Evolutionary conservation across 2,888 invertebrate genomes (phyloP), one percentile per base, ranked within the genome.

Genomic region (Brenthis ino): DNA sequence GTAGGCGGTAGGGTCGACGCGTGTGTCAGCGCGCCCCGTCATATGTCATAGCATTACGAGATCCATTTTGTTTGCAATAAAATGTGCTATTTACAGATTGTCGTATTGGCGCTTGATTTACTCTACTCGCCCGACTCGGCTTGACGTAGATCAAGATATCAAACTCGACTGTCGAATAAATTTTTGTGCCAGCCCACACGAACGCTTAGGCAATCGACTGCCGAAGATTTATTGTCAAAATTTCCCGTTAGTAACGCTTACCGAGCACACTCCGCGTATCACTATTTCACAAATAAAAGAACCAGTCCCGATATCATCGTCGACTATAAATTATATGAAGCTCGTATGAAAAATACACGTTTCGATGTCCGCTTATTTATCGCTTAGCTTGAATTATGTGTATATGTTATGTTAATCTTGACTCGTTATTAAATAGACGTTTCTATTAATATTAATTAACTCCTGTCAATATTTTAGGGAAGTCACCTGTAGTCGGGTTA

Each of bases 271-370:
- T 90, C 89, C 86, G 85, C 90, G 90, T 90, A 91, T 92, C 91
- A 91, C 92, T 92, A 91, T 91, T 91, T 88, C 87, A 91, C 89
- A 91, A 92, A 93, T 92, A 92, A 92, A 91, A 92, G 91, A 92
- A 92, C 93, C 90, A 87, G 91, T 91, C 87, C 85, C 88, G 92
- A 92, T 92, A 92, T 87, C 90, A 91, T 91, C 92, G 88, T 87
- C 87, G 87, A 85, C 89, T 85, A 91, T 92, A 92, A 91, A 91
- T 92, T 91, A 89, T 90, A 85, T 88, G 85, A 87, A 82, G 85
- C 86, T 86, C 85, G 85, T 84, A 88, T 91, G 93, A 92, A 91
- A 91, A 92, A 92, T 92, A 87, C 88, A 86, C 85, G 85, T 87
- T 87, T 89, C 84, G 85, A 83, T 86, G 87, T 86, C 85, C 84